phyloP scores from a whole-genome alignment of 2,888 invertebrate genomes.

The Agrochola circellaris region DNA sequence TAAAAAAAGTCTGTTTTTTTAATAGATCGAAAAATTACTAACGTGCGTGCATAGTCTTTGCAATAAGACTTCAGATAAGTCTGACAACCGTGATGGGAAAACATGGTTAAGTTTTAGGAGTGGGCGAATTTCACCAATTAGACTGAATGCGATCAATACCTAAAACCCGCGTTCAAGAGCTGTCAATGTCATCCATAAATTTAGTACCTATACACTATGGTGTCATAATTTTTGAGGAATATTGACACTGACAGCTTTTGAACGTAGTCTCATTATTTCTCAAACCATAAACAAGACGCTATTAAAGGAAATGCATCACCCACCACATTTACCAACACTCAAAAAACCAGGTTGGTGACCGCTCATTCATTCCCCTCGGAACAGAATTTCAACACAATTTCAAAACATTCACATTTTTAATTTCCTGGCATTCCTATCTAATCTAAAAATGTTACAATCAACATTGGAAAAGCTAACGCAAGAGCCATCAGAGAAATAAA shows the following conservation, averaged over 20 bases:
- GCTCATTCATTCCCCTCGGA: conserved; percentile 6
- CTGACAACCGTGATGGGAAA: not conserved
- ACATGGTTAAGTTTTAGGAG: no score
- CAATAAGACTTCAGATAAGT: not conserved
- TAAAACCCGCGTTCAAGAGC: not conserved
- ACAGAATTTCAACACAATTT: not conserved
- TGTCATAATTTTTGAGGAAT: no score
- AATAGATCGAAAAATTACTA: not conserved
- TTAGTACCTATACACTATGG: no score
- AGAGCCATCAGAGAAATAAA: not conserved
- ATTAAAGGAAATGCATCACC: not conserved
- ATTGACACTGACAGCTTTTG: not conserved
- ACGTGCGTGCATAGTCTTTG: not conserved
- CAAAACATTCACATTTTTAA: conserved; percentile 8
- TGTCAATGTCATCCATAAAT: no score
- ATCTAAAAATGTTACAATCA: conserved; percentile 29
- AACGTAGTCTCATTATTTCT: not conserved
- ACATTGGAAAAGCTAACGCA: not conserved
- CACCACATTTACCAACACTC: not conserved
- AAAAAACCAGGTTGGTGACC: conserved; percentile 28
- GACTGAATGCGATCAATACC: not conserved
- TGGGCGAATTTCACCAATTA: not conserved
- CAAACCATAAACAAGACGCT: not conserved
- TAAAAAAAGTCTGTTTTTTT: not conserved
- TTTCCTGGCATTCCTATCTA: conserved; percentile 25